A percentile compares a stretch with the other conserved stretches of the same genome.
phyloP scores from a whole-genome alignment of 2,797 vertebrate genomes.

The Lithobates sylvaticus region DNA sequence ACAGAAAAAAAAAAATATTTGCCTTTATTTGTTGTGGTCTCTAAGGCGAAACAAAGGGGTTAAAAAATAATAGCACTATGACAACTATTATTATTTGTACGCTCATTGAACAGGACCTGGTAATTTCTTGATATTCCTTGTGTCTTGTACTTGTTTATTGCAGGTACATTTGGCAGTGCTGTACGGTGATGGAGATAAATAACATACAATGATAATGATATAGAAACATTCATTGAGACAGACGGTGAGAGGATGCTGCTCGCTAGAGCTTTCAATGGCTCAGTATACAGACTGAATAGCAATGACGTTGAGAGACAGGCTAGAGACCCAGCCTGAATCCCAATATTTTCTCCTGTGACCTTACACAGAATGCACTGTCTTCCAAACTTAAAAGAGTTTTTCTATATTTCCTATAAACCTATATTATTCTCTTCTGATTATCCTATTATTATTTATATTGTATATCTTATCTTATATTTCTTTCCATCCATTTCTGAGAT shows the following conservation, averaged over 20 bases:
- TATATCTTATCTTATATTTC: no score
- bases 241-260: constrained; percentile 6
- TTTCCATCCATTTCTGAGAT: no score
- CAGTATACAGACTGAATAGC: constrained; percentile 1
- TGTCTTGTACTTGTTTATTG: background rate
- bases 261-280: constrained; percentile 9
- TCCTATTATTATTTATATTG: background rate
- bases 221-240: constrained; percentile 9
- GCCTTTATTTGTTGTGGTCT: background rate
- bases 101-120: background rate
- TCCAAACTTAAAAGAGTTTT: background rate
- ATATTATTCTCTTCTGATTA: no score
- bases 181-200: constrained; percentile 8
- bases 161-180: background rate
- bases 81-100: background rate
- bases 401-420: background rate
- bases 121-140: constrained; percentile 2
- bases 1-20: no score
- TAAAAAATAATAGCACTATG: no score
- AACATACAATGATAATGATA: constrained; percentile 11
- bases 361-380: background rate
- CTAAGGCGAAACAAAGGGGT: no score
- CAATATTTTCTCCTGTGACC: background rate
- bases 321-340: constrained; percentile 1
- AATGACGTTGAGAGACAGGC: constrained; percentile 1